Conservation (phyloP, 2,888 invertebrate species). For the Smittia aterrima region DNA sequence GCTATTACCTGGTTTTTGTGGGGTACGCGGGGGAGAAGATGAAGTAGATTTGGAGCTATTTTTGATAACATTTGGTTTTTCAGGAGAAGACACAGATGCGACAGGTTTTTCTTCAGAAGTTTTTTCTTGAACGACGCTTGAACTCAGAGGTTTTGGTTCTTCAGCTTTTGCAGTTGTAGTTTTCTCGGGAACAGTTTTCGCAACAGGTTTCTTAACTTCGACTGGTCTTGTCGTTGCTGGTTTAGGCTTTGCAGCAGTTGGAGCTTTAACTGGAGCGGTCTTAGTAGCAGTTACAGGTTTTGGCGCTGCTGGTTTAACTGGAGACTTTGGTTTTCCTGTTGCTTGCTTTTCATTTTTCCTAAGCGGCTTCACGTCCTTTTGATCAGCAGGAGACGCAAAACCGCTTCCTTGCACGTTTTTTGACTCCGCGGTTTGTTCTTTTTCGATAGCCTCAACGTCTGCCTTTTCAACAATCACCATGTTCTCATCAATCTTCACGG, state of each 20-base stretch:
- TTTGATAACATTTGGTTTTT: constrained; percentile 19
- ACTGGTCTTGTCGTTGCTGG: constrained; percentile 6
- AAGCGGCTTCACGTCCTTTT: constrained; percentile 27
- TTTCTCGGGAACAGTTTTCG: background rate
- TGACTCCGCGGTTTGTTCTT: constrained; percentile 24
- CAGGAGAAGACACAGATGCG: background rate
- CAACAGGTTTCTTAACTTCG: background rate
- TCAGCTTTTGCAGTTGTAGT: background rate
- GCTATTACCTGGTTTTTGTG: constrained; percentile 29
- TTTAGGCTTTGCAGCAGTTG: background rate
- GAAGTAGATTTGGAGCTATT: constrained; percentile 12
- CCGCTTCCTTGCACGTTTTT: constrained; percentile 40
- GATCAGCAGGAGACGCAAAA: constrained; percentile 35
- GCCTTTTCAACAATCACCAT: constrained; percentile 15
- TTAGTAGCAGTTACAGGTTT: constrained; percentile 8
- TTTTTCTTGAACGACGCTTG: background rate
- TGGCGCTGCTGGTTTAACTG: background rate
- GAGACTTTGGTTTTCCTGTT: background rate
- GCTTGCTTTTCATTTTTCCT: constrained; percentile 8
- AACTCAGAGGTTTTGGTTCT: background rate
- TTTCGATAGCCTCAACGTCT: constrained; percentile 9
- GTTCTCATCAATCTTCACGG: background rate
- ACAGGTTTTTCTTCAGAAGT: background rate
- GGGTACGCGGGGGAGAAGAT: constrained; percentile 8
- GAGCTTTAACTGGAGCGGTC: background rate